These are phyloP conservation scores for Cheirogaleus medius DNA, from an alignment of 2,113 vertebrate genomes.

Conservation along the genomic window DNA sequence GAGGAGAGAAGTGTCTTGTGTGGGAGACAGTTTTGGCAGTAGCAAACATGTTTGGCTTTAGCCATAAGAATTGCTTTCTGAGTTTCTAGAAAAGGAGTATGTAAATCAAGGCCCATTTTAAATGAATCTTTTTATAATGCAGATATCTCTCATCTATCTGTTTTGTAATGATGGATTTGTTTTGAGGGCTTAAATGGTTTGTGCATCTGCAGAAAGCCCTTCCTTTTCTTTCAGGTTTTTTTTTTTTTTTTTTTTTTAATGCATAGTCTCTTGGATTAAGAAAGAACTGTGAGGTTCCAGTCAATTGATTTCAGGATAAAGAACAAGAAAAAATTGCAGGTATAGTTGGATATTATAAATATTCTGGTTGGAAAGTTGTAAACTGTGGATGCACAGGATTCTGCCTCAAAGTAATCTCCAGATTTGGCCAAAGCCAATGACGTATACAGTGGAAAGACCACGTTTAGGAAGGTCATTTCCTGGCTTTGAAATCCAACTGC, in stretches of 20 bases:
- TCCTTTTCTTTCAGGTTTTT: not conserved
- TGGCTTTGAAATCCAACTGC: not conserved
- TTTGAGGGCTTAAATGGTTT: slow-evolving; percentile 42
- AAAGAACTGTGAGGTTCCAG: slow-evolving; percentile 48
- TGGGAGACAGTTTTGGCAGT: slow-evolving; percentile 72
- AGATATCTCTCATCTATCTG: slow-evolving; percentile 54
- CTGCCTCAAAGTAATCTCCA: not conserved
- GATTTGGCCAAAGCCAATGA: not conserved
- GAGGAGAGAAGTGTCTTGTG: slow-evolving; percentile 59
- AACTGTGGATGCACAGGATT: not conserved
- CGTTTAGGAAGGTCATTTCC: not conserved
- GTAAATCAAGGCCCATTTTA: slow-evolving; percentile 67
- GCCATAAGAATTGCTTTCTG: slow-evolving; percentile 68
- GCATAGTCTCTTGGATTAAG: slow-evolving; percentile 28
- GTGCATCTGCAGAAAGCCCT: slow-evolving; percentile 13
- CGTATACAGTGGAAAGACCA: not conserved
- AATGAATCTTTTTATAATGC: slow-evolving; percentile 65
- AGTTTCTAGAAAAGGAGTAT: slow-evolving; percentile 68
- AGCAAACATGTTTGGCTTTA: slow-evolving; percentile 67
- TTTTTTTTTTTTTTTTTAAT: not conserved
- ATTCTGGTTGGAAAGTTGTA: not conserved
- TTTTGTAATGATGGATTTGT: slow-evolving; percentile 62
- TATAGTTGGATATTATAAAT: slow-evolving; percentile 3
- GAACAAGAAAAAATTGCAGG: not conserved
- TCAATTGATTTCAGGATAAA: not conserved